Conservation (phyloP, 30 jellyfish, hydroid and myxozoan genomes). For the Pseudorhiza aurosa region DNA sequence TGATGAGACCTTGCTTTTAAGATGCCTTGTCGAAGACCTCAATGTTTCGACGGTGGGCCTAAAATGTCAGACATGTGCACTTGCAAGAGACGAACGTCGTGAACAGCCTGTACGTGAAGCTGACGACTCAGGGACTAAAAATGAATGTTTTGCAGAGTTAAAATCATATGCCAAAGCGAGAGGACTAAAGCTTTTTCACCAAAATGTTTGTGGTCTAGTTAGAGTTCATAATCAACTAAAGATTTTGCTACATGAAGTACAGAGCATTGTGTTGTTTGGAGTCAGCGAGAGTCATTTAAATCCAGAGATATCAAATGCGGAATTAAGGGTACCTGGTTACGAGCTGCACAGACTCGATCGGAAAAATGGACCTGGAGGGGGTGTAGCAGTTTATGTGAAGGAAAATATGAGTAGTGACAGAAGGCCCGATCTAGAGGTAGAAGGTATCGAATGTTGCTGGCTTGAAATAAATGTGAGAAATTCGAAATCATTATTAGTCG, state of each 20-base stretch:
- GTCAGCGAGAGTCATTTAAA: conserved; percentile 61
- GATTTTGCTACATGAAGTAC: conserved; percentile 62
- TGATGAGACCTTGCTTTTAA: conserved; percentile 54
- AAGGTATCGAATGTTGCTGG: conserved; percentile 64
- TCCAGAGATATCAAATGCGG: conserved; percentile 48
- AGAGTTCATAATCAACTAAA: conserved; percentile 65
- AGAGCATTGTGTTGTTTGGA: conserved; percentile 57
- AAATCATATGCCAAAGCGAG: conserved; percentile 55
- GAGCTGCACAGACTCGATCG: conserved; percentile 53
- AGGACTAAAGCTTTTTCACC: conserved; percentile 34
- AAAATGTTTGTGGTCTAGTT: conserved; percentile 49
- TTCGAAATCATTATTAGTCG: conserved; percentile 52
- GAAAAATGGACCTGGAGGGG: conserved; percentile 74
- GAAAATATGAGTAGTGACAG: conserved; percentile 48
- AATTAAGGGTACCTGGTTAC: conserved; percentile 60
- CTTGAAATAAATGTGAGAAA: conserved; percentile 56
- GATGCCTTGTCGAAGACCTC: conserved; percentile 56
- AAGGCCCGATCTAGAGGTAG: conserved; percentile 73
- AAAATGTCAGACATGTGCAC: conserved; percentile 59
- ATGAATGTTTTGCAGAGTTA: conserved; percentile 53
- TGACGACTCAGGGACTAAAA: conserved; percentile 48
- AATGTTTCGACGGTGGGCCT: conserved; percentile 65
- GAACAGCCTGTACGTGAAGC: conserved; percentile 49
- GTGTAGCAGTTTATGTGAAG: conserved; percentile 58
- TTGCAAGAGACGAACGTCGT: conserved; percentile 48